phyloP scores from a whole-genome alignment of 37 sponge, comb jelly and placozoan genomes.

The Halichondria panicea region DNA sequence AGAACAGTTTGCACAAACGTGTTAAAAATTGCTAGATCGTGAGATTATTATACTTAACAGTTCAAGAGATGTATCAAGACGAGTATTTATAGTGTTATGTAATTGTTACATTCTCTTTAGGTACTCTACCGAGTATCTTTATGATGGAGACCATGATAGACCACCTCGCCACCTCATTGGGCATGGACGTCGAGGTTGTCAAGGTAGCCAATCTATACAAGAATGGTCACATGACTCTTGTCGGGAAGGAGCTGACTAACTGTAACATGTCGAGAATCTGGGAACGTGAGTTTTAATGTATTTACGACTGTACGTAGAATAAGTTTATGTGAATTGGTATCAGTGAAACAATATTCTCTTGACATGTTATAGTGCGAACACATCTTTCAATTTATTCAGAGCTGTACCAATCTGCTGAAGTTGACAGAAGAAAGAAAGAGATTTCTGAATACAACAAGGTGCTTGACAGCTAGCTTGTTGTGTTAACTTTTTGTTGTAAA shows the following conservation, averaged over 20 bases:
- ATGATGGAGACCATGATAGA: slow-evolving; percentile 80
- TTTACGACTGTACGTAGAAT: background rate
- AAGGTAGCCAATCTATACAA: slow-evolving; percentile 63
- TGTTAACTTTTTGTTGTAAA: background rate
- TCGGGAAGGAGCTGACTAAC: slow-evolving; percentile 54
- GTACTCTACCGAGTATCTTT: slow-evolving; percentile 66
- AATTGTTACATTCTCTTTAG: slow-evolving; percentile 26
- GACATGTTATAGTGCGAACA: too few species aligned
- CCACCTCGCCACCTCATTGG: slow-evolving; percentile 60
- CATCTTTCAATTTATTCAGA: slow-evolving; percentile 29
- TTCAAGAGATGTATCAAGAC: too few species aligned
- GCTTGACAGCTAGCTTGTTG: background rate
- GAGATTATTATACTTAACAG: too few species aligned
- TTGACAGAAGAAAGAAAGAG: slow-evolving; percentile 27
- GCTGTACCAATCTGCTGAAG: slow-evolving; percentile 61
- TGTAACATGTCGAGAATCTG: slow-evolving; percentile 67
- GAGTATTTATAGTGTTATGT: too few species aligned
- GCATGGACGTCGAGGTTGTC: slow-evolving; percentile 49
- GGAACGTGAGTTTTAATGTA: slow-evolving; percentile 53
- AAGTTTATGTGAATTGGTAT: background rate
- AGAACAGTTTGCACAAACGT: too few species aligned
- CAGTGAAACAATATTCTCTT: too few species aligned
- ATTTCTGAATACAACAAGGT: slow-evolving; percentile 63
- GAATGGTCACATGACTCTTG: slow-evolving; percentile 60
- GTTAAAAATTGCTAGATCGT: too few species aligned